Percentiles rank a stretch among this genome's conserved stretches.
phyloP scores from a whole-genome alignment of 2,797 vertebrate genomes.

The Halcyon badia region DNA sequence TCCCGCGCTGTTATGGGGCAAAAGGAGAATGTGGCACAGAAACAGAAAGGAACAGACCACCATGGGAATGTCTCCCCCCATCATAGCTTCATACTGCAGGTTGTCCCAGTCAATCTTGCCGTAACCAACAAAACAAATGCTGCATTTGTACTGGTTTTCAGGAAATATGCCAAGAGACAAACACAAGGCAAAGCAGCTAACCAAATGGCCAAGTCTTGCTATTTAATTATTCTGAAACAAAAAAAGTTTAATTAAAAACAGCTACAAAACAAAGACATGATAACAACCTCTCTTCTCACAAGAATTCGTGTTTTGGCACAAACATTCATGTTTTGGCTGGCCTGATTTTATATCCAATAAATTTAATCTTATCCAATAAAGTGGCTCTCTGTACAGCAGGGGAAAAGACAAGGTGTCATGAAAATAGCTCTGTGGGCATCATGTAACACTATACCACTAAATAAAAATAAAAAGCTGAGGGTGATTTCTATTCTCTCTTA shows the following conservation, averaged over 20 bases:
- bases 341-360: conserved; percentile 18
- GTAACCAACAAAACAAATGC: neutral
- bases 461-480: neutral
- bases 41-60: neutral
- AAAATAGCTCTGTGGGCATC: neutral
- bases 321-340: neutral
- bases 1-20: neutral
- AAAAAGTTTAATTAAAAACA: conserved; percentile 37
- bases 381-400: neutral
- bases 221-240: conserved; percentile 63
- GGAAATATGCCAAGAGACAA: conserved; percentile 40
- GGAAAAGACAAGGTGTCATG: neutral
- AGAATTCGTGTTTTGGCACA: conserved; percentile 26
- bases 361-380: conserved; percentile 4
- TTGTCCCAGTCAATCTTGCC: conserved; percentile 38
- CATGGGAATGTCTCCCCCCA: neutral
- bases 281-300: conserved; percentile 3
- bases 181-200: conserved; percentile 45
- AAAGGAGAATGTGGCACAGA: neutral
- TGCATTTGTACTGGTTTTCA: conserved; percentile 28
- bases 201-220: conserved; percentile 51
- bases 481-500: neutral
- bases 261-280: conserved; percentile 64
- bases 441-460: neutral
- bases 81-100: neutral